These are phyloP conservation scores for Smittia aterrima DNA, from an alignment of 2,888 invertebrate genomes.

Conservation along the genomic window DNA sequence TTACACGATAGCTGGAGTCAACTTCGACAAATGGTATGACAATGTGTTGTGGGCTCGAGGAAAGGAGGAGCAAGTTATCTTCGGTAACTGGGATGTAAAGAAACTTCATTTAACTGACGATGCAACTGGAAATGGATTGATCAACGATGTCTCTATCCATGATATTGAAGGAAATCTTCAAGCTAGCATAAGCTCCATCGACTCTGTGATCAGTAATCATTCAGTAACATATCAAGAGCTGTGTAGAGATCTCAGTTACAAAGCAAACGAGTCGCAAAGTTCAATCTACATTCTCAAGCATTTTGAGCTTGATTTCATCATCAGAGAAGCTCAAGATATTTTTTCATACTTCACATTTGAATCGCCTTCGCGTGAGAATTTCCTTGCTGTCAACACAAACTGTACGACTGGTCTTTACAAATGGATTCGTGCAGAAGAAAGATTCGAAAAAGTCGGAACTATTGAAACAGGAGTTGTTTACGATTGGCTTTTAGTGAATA, in stretches of 20 bases:
- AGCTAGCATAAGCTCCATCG: constrained; percentile 44
- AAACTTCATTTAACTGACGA: constrained; percentile 52
- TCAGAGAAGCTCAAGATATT: constrained; percentile 38
- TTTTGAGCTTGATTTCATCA: constrained; percentile 52
- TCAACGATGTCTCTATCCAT: constrained; percentile 50
- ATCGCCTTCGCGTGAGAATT: constrained; percentile 37
- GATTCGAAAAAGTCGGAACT: constrained; percentile 47
- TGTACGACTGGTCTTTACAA: constrained; percentile 55
- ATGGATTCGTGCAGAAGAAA: constrained; percentile 49
- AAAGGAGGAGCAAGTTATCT: constrained; percentile 51
- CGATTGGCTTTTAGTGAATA: constrained; percentile 52
- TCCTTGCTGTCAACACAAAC: constrained; percentile 49
- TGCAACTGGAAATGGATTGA: constrained; percentile 48
- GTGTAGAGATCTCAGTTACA: constrained; percentile 45
- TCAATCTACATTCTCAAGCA: constrained; percentile 54
- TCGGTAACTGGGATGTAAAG: constrained; percentile 55
- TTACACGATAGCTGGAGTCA: constrained; percentile 51
- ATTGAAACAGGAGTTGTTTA: constrained; percentile 55
- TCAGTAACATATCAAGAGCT: constrained; percentile 47
- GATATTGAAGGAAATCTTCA: constrained; percentile 48
- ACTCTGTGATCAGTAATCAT: constrained; percentile 25
- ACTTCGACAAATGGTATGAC: constrained; percentile 54
- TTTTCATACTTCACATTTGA: constrained; percentile 43
- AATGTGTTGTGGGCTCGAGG: constrained; percentile 50
- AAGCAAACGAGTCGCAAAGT: neutral